phyloP scores from a whole-genome alignment of 1,140 invertebrate genomes.

The Papilio dardanus region DNA sequence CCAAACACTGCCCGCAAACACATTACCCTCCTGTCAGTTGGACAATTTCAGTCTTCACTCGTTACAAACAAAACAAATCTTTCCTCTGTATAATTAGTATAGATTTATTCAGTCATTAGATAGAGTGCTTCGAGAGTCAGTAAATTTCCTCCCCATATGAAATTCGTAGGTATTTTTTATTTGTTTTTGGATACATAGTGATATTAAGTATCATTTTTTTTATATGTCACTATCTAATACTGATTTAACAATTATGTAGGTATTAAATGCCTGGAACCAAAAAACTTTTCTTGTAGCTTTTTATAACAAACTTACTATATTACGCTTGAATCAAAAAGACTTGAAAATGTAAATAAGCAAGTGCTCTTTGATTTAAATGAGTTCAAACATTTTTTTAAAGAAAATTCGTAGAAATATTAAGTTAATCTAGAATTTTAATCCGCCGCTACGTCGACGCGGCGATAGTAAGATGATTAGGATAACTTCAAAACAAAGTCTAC shows the following conservation, averaged over 20 bases:
- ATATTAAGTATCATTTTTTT: too few species aligned
- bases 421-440: not conserved
- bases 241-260: too few species aligned
- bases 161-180: not conserved
- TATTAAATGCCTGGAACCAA: too few species aligned
- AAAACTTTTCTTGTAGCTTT: too few species aligned
- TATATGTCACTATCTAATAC: too few species aligned
- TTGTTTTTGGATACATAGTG: not conserved
- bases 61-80: not conserved
- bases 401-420: not conserved
- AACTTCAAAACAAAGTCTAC: constrained; percentile 43
- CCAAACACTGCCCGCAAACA: too few species aligned
- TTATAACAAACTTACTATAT: too few species aligned
- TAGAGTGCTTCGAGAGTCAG: not conserved
- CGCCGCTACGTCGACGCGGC: not conserved
- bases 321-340: too few species aligned
- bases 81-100: not conserved
- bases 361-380: too few species aligned
- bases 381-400: not conserved
- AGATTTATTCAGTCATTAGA: constrained; percentile 4
- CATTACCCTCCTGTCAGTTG: not conserved
- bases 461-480: constrained; percentile 18
- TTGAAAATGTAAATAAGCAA: too few species aligned
- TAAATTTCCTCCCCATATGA: not conserved
- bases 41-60: not conserved